Evolutionary conservation across 2,888 invertebrate species (phyloP), one percentile per base, ranked within the genome.

Genomic region (Acleris cristana): DNA sequence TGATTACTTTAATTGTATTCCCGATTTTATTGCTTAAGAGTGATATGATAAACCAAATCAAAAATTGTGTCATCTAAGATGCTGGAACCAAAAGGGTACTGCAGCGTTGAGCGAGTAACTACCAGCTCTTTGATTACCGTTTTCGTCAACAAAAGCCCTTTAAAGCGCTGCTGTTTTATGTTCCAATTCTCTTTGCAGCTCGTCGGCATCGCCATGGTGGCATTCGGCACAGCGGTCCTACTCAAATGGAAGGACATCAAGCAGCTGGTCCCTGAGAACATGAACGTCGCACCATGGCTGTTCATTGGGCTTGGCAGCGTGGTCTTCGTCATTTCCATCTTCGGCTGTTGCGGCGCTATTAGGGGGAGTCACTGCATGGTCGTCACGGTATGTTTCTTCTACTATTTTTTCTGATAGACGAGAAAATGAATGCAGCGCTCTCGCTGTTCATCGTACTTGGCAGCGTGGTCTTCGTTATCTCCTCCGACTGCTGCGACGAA

Each of bases 401-500:
- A 10, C 3, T n/a, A n/a, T n/a, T 12, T 40, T 40, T 40, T 14
- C 14, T 40, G 40, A 14, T 40, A 14, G 40, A 40, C 34, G 34
- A 34, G 34, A 34, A 34, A 34, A 30, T 30, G 30, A 30, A 30
- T 3, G 30, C 30, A 34, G 34, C 10, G 40, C 0, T 40, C 14
- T 40, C 14, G 40, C 40, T 12, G 40, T 40, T 40, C 40, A 12
- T 10, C 34, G 3, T 34, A 2, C 34, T 30, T 30, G 96, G 96
- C 16, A 93, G 94, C 14, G 82, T 96, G 64, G 95, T 96, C 73
- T 96, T 97, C 79, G 86, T 97, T 76, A 96, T 98, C 73, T 96
- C 97, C 3, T 97, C 97, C 94, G 98, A 97, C 72, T 98, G 98
- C 88, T 98, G 97, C 82, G 98, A 98, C 53, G 97, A 98, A 16